Base-by-base conservation (phyloP, 2,888 invertebrate genomes). In the Drosophila ezoana region DNA sequence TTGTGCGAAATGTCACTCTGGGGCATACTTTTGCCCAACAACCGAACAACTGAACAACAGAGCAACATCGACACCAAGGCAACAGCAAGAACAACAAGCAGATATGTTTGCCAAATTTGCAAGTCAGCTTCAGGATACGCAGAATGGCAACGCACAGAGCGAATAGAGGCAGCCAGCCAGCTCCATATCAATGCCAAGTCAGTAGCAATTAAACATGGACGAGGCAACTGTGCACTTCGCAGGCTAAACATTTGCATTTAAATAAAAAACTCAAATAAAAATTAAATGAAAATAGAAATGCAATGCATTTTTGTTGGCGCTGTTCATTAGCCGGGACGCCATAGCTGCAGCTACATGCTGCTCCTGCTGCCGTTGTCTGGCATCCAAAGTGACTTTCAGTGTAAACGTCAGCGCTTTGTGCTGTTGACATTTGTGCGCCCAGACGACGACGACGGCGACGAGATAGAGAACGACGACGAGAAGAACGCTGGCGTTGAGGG, bases 351-450 rank as follows among this genome's bases (percentile, higher is more conserved):
- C n/a, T 10, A 2, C 40, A 13, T 8, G n/a, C 9, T 16, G 16
- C 20, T 10, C 43, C 8, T 47, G 56, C 66, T 65, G 64, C 79
- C 70, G 86, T 72, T 72, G 86, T 76, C 81, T 78, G 83, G 83
- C 81, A 65, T 32, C 87, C 84, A 83, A 83, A 87, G 83, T 87
- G 87, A 81, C 83, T 83, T 83, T 83, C 83, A 87, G 81, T 83
- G 83, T 83, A 84, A 83, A 87, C 81, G 87, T 84, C 83, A 79
- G 77, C 81, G 83, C 84, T 82, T 85, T 83, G 87, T 84, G 79
- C 79, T 81, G 84, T 86, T 86, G 83, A 87, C 87, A 83, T 84
- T 87, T 87, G 77, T 75, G 81, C 81, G 76, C 79, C 72, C 76
- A 86, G 81, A 85, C 86, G 76, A 78, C 68, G 54, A 16, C 20